Conservation (phyloP, 2,113 vertebrate species). For the Gallinago paraguaiae region DNA sequence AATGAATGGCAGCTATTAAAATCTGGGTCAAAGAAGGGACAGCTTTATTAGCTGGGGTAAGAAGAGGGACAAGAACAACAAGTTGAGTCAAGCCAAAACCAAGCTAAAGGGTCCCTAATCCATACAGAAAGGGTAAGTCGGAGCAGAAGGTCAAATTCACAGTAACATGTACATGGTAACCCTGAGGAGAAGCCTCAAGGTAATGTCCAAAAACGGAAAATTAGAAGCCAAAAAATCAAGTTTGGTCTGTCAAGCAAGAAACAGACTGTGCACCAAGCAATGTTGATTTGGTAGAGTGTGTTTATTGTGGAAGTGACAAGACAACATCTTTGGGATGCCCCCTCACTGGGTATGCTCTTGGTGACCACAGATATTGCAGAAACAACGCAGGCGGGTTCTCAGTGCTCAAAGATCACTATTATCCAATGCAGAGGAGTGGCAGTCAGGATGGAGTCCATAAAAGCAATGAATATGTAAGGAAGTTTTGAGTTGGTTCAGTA, state of each 20-base stretch:
- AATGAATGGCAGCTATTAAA: neutral
- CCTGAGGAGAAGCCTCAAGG: neutral
- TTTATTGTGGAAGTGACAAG: neutral
- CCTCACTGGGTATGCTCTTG: accelerated
- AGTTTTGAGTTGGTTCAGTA: neutral
- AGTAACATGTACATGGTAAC: neutral
- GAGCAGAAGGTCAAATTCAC: neutral
- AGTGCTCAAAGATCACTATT: neutral
- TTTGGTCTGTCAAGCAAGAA: neutral
- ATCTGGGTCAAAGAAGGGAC: neutral
- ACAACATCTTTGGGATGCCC: neutral
- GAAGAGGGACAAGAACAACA: neutral
- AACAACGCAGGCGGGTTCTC: neutral
- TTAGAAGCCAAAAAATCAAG: neutral
- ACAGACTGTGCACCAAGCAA: neutral
- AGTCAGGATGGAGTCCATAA: neutral
- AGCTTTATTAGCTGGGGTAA: neutral
- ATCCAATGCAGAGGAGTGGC: neutral
- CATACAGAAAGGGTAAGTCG: neutral
- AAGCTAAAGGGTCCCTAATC: neutral
- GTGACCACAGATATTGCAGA: neutral
- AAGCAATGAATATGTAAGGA: neutral
- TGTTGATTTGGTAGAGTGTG: neutral
- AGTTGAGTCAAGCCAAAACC: neutral
- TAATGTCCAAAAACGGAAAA: neutral